Percentiles rank a stretch among this genome's conserved stretches.
These are phyloP conservation scores for Vulpes vulpes DNA, from an alignment of 2,113 vertebrate genomes.

Conservation along the genomic window DNA sequence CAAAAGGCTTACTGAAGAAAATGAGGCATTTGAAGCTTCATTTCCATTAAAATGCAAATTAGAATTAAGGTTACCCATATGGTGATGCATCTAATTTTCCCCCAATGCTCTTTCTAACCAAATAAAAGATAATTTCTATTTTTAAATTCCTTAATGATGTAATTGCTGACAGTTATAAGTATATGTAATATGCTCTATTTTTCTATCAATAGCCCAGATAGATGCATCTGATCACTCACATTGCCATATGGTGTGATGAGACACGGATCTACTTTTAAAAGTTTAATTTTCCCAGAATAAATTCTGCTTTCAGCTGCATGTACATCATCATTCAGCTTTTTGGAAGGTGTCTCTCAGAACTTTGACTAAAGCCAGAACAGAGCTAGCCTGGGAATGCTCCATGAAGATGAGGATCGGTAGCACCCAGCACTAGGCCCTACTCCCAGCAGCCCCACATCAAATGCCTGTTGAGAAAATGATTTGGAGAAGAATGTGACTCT, in stretches of 20 bases:
- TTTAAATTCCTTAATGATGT: constrained; percentile 77
- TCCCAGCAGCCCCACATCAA: background rate
- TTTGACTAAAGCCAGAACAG: constrained; percentile 22
- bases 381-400: background rate
- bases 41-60: constrained; percentile 73
- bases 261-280: constrained; percentile 59
- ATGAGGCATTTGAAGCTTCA: constrained; percentile 61
- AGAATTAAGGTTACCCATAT: constrained; percentile 69
- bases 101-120: constrained; percentile 62
- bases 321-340: constrained; percentile 1
- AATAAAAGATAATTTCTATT: constrained; percentile 70
- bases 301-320: constrained; percentile 45
- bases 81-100: constrained; percentile 64
- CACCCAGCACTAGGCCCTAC: background rate
- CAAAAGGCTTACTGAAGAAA: constrained; percentile 61
- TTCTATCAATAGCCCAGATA: constrained; percentile 58
- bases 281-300: constrained; percentile 63
- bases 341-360: constrained; percentile 23
- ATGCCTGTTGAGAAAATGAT: background rate
- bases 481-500: background rate
- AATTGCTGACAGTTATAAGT: constrained; percentile 65
- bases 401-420: background rate
- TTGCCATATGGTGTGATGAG: constrained; percentile 73
- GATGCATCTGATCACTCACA: constrained; percentile 54
- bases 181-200: constrained; percentile 44